Evolutionary conservation across 2,797 vertebrate species (phyloP).

Genomic region (Phalanger gymnotis): DNA sequence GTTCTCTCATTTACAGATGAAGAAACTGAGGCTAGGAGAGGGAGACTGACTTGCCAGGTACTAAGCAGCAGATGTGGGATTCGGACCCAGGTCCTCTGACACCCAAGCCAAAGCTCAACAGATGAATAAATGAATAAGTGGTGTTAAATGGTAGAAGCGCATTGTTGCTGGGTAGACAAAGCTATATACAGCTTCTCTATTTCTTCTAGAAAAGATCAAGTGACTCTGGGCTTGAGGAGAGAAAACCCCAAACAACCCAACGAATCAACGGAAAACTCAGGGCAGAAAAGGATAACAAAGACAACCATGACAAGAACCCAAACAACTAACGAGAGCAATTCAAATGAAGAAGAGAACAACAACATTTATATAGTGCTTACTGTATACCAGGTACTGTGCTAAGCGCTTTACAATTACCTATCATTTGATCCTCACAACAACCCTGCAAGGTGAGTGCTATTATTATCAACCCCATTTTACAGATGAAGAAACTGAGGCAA

Average conservation of each 20-base stretch:
- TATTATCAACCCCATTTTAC: background rate
- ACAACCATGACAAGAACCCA: too few species aligned
- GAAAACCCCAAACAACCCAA: background rate
- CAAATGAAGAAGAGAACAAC: background rate
- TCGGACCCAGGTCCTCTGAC: rapidly evolving
- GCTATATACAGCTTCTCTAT: background rate
- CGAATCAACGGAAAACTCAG: background rate
- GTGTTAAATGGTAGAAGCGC: rapidly evolving
- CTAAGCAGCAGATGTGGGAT: rapidly evolving
- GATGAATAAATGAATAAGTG: background rate
- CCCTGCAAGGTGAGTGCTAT: background rate
- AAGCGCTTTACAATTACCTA: background rate
- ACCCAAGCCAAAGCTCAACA: background rate
- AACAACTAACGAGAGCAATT: too few species aligned
- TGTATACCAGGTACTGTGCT: too few species aligned
- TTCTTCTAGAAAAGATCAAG: background rate
- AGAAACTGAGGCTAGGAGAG: background rate
- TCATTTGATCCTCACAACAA: background rate
- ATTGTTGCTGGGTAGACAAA: background rate
- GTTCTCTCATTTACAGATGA: background rate
- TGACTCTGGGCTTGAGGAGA: background rate
- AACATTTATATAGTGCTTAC: background rate
- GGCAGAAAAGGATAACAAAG: background rate
- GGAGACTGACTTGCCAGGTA: background rate
- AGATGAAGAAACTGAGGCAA: background rate